Conservation (phyloP, 2,888 invertebrate genomes). For the Eupeodes latifasciatus region DNA sequence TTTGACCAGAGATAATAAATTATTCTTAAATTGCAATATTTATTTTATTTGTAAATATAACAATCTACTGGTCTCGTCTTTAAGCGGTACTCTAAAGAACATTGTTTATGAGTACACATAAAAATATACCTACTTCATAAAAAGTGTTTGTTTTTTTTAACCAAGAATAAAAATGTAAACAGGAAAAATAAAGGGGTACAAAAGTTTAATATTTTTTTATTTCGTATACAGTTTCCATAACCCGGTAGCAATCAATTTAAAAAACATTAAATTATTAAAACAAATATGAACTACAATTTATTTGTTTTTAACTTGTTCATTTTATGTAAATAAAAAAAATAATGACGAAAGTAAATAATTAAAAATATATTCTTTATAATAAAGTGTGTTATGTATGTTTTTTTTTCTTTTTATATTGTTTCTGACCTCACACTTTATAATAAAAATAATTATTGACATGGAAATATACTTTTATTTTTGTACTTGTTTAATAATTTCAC, state of each 20-base stretch:
- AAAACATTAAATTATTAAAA: slow-evolving; percentile 24
- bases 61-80: neutral
- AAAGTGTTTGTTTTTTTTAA: neutral
- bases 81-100: neutral
- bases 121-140: neutral
- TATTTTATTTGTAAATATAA: neutral
- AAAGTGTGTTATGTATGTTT: neutral
- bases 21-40: neutral
- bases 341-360: slow-evolving; percentile 15
- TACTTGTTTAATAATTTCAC: slow-evolving; percentile 8
- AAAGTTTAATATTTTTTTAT: neutral
- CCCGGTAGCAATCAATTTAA: slow-evolving; percentile 34
- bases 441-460: slow-evolving; percentile 11
- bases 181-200: neutral
- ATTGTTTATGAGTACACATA: neutral
- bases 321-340: slow-evolving; percentile 8
- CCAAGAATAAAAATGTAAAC: neutral
- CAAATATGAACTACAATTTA: slow-evolving; percentile 6
- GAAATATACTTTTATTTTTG: slow-evolving; percentile 26
- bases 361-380: neutral
- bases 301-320: slow-evolving; percentile 7
- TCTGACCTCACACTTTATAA: slow-evolving; percentile 39
- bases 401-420: neutral
- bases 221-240: neutral
- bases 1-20: slow-evolving; percentile 17